Evolutionary conservation across 2,888 invertebrate species (phyloP), one percentile per base, ranked within the genome.

Genomic region (Molanna angustata): DNA sequence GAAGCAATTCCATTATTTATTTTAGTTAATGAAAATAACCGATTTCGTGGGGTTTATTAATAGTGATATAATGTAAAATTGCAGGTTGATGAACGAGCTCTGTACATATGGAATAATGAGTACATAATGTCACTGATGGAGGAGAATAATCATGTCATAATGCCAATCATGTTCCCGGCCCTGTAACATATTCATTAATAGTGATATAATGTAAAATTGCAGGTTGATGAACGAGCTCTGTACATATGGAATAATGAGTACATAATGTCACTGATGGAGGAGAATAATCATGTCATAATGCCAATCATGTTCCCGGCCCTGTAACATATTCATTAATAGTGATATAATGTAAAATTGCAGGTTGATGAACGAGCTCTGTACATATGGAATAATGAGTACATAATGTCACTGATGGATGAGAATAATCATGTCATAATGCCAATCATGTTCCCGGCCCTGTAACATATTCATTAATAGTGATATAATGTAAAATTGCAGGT

Each of bases 231-330:
- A 76, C 85, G 99, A 73, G 97, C 99, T 65, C 82, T 99, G 63
- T 99, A 96, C 79, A 97, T 94, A 78, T 99, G 98, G 98, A 99
- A 99, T 84, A 99, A 98, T 79, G 99, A 99, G 82, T 99, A 99
- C 77, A 95, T 99, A 68, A 90, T 98, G 88, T 95, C 95, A 61
- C 80, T 99, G 76, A 97, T 99, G 82, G 95, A 96, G 73, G 98
- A 99, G 73, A 98, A 98, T 78, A 96, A 94, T 72, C 88, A 90
- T 72, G 90, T 94, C 68, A 96, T 99, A 71, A 91, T 99, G 88
- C 98, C 98, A 64, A 97, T 99, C 65, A 98, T 99, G 96, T 99
- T 98, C 80, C 98, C 98, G 60, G 94, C 98, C 62, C 80, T 99
- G 68, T 99, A 99, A 79, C 92, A 94, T n/a, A n/a, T n/a, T n/a